phyloP scores from a whole-genome alignment of 2,113 vertebrate genomes.

The Rhabdornis inornatus region DNA sequence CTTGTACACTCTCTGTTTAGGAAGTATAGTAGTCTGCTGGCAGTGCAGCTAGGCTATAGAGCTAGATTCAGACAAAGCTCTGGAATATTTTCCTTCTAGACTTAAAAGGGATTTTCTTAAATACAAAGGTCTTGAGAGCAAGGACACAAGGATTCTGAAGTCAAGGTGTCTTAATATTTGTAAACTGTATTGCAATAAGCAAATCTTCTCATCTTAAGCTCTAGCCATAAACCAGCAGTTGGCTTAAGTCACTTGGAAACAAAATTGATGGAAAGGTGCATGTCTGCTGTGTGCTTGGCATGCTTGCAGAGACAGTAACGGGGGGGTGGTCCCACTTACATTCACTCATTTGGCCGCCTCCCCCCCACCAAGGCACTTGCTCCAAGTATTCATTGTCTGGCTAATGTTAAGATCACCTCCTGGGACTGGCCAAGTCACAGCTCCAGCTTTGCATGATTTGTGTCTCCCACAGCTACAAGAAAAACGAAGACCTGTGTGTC shows the following conservation, averaged over 20 bases:
- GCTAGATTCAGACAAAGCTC: background rate
- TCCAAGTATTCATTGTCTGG: conserved; percentile 18
- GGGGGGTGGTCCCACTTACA: accelerated
- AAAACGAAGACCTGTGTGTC: conserved; percentile 42
- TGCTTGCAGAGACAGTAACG: background rate
- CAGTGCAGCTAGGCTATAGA: background rate
- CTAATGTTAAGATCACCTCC: conserved; percentile 7
- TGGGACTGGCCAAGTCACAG: conserved; percentile 14
- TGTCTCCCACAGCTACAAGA: conserved; percentile 41
- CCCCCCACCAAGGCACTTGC: background rate
- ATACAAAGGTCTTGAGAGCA: conserved; percentile 33
- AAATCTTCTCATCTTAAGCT: conserved; percentile 39
- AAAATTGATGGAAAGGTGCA: background rate
- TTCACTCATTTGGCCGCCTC: background rate
- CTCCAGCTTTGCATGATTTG: conserved; percentile 59
- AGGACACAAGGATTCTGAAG: conserved; percentile 39
- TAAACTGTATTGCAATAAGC: conserved; percentile 12
- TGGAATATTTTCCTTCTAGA: conserved; percentile 6
- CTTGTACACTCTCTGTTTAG: background rate
- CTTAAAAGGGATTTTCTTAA: conserved; percentile 46
- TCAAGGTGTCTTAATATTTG: conserved; percentile 29
- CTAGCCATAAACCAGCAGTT: conserved; percentile 44
- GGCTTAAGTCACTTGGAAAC: conserved; percentile 15
- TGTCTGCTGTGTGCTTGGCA: background rate
- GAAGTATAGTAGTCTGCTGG: background rate